Evolutionary conservation across 2,113 vertebrate genomes (phyloP), one percentile per base, ranked within the genome.

Genomic region (Semnornis frantzii): DNA sequence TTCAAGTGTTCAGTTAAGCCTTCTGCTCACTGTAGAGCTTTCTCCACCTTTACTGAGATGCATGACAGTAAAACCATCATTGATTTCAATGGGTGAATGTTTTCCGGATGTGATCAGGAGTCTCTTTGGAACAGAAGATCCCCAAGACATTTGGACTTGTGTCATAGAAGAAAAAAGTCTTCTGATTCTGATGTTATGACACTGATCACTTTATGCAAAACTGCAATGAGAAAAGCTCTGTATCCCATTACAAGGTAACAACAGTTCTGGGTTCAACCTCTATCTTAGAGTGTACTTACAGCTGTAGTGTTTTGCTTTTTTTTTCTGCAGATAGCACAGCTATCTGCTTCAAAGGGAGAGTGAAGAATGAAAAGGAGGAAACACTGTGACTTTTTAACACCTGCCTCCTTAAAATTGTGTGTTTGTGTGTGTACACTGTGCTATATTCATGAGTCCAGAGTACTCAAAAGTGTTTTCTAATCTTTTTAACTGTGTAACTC

Each of bases 161-260:
- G 72, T 73, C 63, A 54, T 52, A 33, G 78, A 75, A 74, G 33
- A 71, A 74, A 46, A 71, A 74, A 46, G 23, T 10, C 2, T 65
- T 79, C 54, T 64, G 37, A 31, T 62, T 75, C 57, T 54, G 30
- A 48, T 69, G 12, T 55, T 82, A 79, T 50, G 31, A 31, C 63
- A 66, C n/a, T 66, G 72, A 82, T 50, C 24, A 48, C 52, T 90
- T 85, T 44, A 73, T 76, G 30, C 30, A 82, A 87, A 89, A 66
- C 46, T 7, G 4, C 58, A 46, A 6, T 2, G 5, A 7, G n/a
- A 71, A 86, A 96, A 96, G 59, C 81, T 92, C 78, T 89, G 9
- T 90, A 96, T 93, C 83, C 81, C 75, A 78, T 90, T 64, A 9
- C 33, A 50, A 58, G 37, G 21, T 59, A 80, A 59, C 12, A 79